A percentile compares a stretch with the other conserved stretches of the same genome.
phyloP scores from a whole-genome alignment of 2,888 invertebrate species.

The Geophilus truncorum region DNA sequence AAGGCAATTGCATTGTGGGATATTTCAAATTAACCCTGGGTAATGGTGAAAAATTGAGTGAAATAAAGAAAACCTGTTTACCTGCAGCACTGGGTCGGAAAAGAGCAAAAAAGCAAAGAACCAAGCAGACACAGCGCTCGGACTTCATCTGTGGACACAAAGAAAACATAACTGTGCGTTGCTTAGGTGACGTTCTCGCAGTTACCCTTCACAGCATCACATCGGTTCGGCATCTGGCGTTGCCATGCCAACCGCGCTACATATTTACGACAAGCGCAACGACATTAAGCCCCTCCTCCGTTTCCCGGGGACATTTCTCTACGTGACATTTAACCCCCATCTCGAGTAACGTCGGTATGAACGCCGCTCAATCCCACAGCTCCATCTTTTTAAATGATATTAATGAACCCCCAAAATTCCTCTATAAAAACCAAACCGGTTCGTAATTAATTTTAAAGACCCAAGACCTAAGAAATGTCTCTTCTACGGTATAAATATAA shows the following conservation, averaged over 20 bases:
- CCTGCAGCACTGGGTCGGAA: background rate
- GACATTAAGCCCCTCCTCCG: background rate
- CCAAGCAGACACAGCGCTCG: background rate
- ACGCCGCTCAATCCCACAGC: no score
- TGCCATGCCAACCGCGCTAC: background rate
- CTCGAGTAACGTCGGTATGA: no score
- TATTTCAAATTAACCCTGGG: background rate
- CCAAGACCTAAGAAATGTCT: no score
- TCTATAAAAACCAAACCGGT: no score
- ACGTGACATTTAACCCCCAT: background rate
- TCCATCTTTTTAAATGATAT: no score
- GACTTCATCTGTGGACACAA: background rate
- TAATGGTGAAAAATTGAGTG: background rate
- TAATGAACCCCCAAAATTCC: background rate
- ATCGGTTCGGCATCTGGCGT: background rate
- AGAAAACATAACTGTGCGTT: background rate
- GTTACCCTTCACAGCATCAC: background rate
- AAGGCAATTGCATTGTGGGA: background rate
- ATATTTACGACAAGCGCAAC: slow-evolving; percentile 11
- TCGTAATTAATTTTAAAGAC: no score
- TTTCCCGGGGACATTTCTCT: background rate
- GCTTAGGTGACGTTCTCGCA: background rate
- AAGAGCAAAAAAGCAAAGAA: background rate
- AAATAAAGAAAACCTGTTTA: background rate
- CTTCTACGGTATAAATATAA: no score